These are phyloP conservation scores for Labeo rohita DNA, from an alignment of 2,113 vertebrate species.

Conservation along the genomic window DNA sequence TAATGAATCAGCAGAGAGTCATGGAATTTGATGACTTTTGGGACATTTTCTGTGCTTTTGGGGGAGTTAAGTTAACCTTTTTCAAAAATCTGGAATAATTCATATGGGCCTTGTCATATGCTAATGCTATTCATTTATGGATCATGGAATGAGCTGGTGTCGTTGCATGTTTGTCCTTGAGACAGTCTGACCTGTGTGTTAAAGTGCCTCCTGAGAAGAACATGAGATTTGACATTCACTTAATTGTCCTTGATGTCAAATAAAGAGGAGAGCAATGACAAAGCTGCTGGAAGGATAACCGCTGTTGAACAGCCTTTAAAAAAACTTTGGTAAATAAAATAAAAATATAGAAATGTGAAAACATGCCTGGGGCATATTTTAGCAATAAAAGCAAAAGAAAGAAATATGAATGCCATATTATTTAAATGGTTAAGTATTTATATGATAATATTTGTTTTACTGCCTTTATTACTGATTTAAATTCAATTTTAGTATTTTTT, in stretches of 20 bases:
- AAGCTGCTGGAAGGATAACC: background rate
- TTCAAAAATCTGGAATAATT: background rate
- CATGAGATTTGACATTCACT: background rate
- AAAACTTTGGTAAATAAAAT: background rate
- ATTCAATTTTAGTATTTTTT: background rate
- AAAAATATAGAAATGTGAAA: background rate
- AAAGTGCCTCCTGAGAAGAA: conserved; percentile 20
- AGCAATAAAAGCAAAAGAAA: background rate
- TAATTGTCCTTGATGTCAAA: conserved; percentile 29
- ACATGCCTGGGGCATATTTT: background rate
- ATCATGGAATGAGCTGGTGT: conserved; percentile 49
- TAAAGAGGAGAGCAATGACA: conserved; percentile 4
- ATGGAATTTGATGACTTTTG: background rate
- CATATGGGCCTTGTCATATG: background rate
- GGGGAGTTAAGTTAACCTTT: background rate
- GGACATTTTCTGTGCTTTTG: background rate
- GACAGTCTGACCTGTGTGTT: conserved; percentile 52
- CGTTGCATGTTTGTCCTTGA: conserved; percentile 32
- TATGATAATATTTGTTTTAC: too few species aligned
- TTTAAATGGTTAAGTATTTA: too few species aligned
- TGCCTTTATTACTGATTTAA: too few species aligned
- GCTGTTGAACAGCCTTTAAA: background rate
- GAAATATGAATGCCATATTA: background rate
- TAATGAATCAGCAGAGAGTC: background rate
- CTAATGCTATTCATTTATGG: background rate